Evolutionary conservation across 1,140 invertebrate genomes (phyloP).

Genomic region (Bradysia coprophila): DNA sequence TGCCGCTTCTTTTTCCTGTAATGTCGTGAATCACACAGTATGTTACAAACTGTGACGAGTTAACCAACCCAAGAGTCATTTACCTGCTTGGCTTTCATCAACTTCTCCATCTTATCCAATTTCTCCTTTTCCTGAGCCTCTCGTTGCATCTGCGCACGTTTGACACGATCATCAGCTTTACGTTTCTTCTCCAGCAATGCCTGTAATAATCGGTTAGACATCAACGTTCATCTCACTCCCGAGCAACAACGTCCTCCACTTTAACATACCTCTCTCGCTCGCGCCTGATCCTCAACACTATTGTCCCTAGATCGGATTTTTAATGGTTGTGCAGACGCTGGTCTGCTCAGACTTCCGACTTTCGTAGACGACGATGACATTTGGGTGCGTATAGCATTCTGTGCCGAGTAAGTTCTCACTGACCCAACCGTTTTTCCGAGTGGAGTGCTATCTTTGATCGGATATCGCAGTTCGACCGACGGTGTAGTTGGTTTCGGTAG

Average conservation of each 20-base stretch:
- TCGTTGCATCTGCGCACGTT: slow-evolving; percentile 36
- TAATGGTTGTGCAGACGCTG: too few relatives aligned
- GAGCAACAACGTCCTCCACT: slow-evolving; percentile 5
- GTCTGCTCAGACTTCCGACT: too few relatives aligned
- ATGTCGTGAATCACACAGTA: too few relatives aligned
- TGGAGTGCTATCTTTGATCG: too few relatives aligned
- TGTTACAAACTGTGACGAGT: too few relatives aligned
- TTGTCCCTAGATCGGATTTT: slow-evolving; percentile 11
- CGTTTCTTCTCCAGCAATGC: slow-evolving; percentile 5
- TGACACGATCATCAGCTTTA: slow-evolving; percentile 33
- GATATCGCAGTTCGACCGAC: too few relatives aligned
- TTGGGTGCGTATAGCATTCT: too few relatives aligned
- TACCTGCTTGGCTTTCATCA: slow-evolving; percentile 32
- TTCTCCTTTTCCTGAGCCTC: slow-evolving; percentile 32
- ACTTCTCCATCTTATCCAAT: slow-evolving; percentile 23
- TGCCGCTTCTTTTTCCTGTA: too few relatives aligned
- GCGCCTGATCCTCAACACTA: slow-evolving; percentile 18
- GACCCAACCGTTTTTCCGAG: too few relatives aligned
- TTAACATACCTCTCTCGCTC: slow-evolving; percentile 16
- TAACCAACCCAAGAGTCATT: slow-evolving; percentile 26
- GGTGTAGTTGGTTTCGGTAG: too few relatives aligned
- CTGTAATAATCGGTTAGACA: not conserved
- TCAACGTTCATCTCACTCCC: slow-evolving; percentile 3
- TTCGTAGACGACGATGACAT: too few relatives aligned
- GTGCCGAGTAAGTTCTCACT: too few relatives aligned